These are phyloP conservation scores for Falco columbarius DNA, from an alignment of 2,797 vertebrate genomes.

Conservation along the genomic window DNA sequence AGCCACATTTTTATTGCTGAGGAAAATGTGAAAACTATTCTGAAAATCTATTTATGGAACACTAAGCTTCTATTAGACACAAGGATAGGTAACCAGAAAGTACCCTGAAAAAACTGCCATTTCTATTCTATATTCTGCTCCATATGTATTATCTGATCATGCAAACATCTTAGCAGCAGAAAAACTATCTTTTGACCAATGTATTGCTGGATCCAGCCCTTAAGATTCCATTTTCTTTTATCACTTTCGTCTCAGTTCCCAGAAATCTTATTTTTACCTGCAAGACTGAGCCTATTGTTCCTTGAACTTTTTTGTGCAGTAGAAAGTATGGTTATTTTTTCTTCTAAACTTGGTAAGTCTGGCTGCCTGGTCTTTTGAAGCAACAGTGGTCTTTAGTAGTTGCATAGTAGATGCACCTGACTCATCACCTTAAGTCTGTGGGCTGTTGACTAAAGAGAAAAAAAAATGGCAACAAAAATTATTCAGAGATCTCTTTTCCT, in stretches of 20 bases:
- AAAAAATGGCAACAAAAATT: background rate
- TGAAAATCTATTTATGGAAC: constrained; percentile 19
- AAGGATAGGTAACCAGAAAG: background rate
- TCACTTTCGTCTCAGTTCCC: background rate
- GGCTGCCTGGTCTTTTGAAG: background rate
- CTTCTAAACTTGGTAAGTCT: background rate
- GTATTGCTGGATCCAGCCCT: background rate
- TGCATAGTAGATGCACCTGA: background rate
- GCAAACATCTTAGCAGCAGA: background rate
- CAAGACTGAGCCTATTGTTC: background rate
- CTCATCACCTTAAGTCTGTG: background rate
- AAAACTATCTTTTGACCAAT: background rate
- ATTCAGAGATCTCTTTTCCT: background rate
- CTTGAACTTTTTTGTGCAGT: background rate
- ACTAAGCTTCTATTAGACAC: background rate
- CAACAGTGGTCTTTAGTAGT: background rate
- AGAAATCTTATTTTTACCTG: background rate
- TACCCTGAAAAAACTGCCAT: background rate
- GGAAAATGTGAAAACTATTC: background rate
- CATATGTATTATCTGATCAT: background rate
- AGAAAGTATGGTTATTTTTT: background rate
- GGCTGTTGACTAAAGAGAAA: background rate
- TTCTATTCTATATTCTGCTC: background rate
- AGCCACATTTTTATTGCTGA: background rate
- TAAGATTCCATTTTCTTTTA: background rate